phyloP scores from a whole-genome alignment of 2,113 vertebrate genomes.

The Sylvilagus bachmani region DNA sequence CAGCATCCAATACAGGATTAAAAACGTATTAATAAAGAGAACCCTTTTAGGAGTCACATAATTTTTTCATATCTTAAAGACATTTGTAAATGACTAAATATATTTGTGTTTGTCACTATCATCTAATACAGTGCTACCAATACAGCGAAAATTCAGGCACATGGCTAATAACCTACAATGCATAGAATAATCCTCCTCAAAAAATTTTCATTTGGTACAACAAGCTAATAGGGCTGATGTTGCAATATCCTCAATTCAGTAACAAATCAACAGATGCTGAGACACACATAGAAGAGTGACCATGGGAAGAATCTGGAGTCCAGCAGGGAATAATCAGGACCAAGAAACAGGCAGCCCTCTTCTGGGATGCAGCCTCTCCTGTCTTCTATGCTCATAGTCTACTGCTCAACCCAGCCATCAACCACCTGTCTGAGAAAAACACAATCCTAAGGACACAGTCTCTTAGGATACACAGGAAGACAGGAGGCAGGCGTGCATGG shows the following conservation, averaged over 20 bases:
- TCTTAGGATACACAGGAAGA: too few species aligned
- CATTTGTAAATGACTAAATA: not conserved
- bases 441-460: too few species aligned
- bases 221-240: not conserved
- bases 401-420: too few species aligned
- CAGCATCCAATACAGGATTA: not conserved
- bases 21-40: not conserved
- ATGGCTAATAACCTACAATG: not conserved
- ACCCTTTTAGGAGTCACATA: not conserved
- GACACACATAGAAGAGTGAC: not conserved
- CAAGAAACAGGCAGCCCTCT: too few species aligned
- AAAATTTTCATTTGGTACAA: not conserved
- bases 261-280: not conserved
- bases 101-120: not conserved
- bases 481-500: too few species aligned
- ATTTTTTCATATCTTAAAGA: not conserved
- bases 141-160: not conserved
- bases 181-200: not conserved
- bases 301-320: not conserved
- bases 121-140: not conserved
- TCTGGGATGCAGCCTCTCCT: too few species aligned
- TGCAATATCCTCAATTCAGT: not conserved
- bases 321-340: not conserved
- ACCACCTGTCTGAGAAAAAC: too few species aligned
- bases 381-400: too few species aligned